These are phyloP conservation scores for Agelas oroides DNA, from an alignment of 37 sponge, comb jelly and placozoan species.

Conservation along the genomic window DNA sequence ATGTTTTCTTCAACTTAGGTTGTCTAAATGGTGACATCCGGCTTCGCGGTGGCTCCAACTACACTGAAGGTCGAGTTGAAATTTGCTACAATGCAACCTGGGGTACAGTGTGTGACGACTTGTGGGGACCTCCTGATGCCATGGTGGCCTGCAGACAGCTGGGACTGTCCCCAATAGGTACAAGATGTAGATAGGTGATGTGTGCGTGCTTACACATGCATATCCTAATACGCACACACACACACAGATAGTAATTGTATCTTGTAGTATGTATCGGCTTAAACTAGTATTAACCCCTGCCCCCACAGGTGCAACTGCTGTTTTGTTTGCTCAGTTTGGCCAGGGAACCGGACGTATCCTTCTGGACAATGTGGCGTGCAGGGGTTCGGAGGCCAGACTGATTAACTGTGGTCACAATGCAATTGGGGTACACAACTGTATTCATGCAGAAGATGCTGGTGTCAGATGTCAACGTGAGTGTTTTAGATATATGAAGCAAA, in stretches of 20 bases:
- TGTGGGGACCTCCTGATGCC: not conserved
- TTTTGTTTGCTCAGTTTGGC: not conserved
- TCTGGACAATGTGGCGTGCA: conserved; percentile 51
- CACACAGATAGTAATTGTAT: too few relatives aligned
- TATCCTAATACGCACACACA: too few relatives aligned
- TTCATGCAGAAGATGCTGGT: conserved; percentile 57
- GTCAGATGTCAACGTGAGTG: conserved; percentile 9
- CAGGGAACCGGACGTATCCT: conserved; percentile 21
- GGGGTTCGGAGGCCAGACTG: conserved; percentile 24
- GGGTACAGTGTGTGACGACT: conserved; percentile 4
- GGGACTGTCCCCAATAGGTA: not conserved
- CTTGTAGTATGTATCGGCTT: too few relatives aligned
- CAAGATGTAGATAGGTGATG: not conserved
- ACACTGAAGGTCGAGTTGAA: conserved; percentile 4
- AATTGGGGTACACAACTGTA: conserved; percentile 46
- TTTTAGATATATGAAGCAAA: too few relatives aligned
- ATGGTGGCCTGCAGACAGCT: conserved; percentile 15
- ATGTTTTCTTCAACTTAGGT: not conserved
- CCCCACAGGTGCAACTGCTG: too few relatives aligned
- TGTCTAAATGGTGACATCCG: conserved; percentile 4
- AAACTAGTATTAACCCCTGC: too few relatives aligned
- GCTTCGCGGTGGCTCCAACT: not conserved
- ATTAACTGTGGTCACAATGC: conserved; percentile 17
- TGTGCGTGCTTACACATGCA: not conserved
- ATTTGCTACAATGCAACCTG: conserved; percentile 2